Evolutionary conservation across 2,113 vertebrate genomes (phyloP), one percentile per base, ranked within the genome.

Genomic region (Cacatua alba): DNA sequence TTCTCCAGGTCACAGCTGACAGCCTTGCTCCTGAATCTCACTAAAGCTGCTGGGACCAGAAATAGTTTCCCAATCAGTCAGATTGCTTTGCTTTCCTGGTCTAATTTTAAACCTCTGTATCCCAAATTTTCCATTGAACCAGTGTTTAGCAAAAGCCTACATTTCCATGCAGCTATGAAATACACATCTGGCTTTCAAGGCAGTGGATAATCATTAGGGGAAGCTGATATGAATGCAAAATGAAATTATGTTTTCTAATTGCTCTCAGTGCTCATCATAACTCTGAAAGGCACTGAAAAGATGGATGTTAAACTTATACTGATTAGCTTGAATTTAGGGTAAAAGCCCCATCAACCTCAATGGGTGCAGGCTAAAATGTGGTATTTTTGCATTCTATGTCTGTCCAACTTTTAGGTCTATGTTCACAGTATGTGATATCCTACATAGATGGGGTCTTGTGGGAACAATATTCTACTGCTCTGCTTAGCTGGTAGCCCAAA

Each of bases 331-430:
- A 76, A 71, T 1, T 63, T 35, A 63, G 9, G 9, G 20, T 16
- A 76, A 78, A 92, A 82, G 48, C 44, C 33, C 26, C 17, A 41
- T 41, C 6, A 49, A 3, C 9, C 11, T 35, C 78, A 53, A 17
- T 1, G 2, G 2, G 6, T 52, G 14, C 37, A 82, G 15, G 17
- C 26, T 79, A 37, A 81, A 12, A 14, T 0, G 0, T 10, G 13
- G 6, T 4, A 10, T 62, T 82, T 68, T 90, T 44, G 21, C 28
- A n/a, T 25, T 23, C 19, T 7, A 5, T 31, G 7, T 93, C 25
- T 1, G 1, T 46, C 21, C 51, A 75, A 9, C 2, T 77, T 84
- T 79, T 52, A n/a, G 26, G 46, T 17, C 0, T 0, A n/a, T 46
- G 18, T 35, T 74, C n/a, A 35, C 13, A 11, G 7, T 13, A 29